phyloP scores from a whole-genome alignment of 2,113 vertebrate species.

The Cygnus atratus region DNA sequence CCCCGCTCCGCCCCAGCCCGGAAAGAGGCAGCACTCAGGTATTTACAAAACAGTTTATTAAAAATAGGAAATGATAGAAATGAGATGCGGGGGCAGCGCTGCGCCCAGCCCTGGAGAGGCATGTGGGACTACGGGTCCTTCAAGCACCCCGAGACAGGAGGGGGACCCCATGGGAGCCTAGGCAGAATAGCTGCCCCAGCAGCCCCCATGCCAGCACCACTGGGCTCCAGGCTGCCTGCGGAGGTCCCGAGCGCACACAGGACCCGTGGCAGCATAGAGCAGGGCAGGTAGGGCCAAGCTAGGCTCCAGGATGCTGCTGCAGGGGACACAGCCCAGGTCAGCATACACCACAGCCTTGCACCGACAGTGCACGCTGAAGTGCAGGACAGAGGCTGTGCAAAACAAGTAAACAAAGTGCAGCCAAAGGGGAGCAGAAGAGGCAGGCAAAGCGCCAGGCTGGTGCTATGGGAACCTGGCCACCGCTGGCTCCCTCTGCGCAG shows the following conservation, averaged over 20 bases:
- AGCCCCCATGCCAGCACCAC: not conserved
- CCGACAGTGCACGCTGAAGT: not conserved
- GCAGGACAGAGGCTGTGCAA: slow-evolving; percentile 20
- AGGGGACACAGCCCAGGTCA: not conserved
- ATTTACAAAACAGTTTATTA: slow-evolving; percentile 68
- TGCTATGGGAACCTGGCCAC: not conserved
- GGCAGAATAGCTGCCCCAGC: not conserved
- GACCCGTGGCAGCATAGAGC: not conserved
- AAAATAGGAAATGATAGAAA: slow-evolving; percentile 66
- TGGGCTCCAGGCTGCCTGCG: not conserved
- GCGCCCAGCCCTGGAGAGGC: slow-evolving; percentile 12
- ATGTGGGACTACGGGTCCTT: not conserved
- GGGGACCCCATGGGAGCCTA: not conserved
- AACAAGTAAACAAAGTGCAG: slow-evolving; percentile 77
- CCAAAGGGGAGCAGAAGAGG: not conserved
- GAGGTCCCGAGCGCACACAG: not conserved
- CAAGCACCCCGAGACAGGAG: not conserved
- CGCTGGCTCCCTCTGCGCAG: not conserved
- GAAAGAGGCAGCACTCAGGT: not conserved
- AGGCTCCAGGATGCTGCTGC: not conserved
- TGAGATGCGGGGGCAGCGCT: slow-evolving; percentile 34
- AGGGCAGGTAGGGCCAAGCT: not conserved
- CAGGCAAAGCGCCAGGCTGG: not conserved
- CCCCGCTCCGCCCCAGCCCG: slow-evolving; percentile 69
- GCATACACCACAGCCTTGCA: not conserved